A percentile compares a stretch with the other conserved stretches of the same genome.
Conservation (phyloP, 2,888 invertebrate genomes). For the Phyllotreta striolata region DNA sequence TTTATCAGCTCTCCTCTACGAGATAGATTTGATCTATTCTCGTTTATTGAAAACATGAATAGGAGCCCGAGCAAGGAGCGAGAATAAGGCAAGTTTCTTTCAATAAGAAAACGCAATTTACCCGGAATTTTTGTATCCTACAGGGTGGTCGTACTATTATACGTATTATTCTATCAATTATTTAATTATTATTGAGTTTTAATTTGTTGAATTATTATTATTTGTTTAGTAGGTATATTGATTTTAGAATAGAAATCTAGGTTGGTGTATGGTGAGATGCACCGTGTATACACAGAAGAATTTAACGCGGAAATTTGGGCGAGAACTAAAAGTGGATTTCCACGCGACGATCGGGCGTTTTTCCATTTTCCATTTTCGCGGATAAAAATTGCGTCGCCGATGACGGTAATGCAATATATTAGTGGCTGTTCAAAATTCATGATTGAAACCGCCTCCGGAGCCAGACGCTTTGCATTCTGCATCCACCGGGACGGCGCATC, state of each 20-base stretch:
- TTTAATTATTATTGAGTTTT: neutral
- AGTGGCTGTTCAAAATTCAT: slow-evolving; percentile 26
- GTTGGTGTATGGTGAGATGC: neutral
- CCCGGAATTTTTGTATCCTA: slow-evolving; percentile 6
- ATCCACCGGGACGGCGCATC: slow-evolving; percentile 5
- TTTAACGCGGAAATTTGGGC: slow-evolving; percentile 9
- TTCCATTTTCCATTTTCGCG: slow-evolving; percentile 19
- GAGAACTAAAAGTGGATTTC: slow-evolving; percentile 17
- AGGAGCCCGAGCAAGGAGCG: slow-evolving; percentile 4
- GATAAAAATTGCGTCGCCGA: slow-evolving; percentile 24
- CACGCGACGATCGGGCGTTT: slow-evolving; percentile 13
- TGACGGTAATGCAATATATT: slow-evolving; percentile 27
- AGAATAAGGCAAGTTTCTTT: slow-evolving; percentile 17
- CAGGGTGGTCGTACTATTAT: neutral
- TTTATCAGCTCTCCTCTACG: neutral
- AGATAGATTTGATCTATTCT: slow-evolving; percentile 15
- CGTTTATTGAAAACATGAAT: slow-evolving; percentile 12
- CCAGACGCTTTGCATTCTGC: slow-evolving; percentile 19
- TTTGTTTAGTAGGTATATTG: no score
- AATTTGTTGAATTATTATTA: neutral
- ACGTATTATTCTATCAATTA: neutral
- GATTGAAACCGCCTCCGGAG: slow-evolving; percentile 25
- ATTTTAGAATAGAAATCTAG: no score
- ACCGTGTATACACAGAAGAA: neutral
- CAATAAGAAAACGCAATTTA: slow-evolving; percentile 12